phyloP scores from a whole-genome alignment of 2,797 vertebrate species.

The Pipistrellus nathusii region DNA sequence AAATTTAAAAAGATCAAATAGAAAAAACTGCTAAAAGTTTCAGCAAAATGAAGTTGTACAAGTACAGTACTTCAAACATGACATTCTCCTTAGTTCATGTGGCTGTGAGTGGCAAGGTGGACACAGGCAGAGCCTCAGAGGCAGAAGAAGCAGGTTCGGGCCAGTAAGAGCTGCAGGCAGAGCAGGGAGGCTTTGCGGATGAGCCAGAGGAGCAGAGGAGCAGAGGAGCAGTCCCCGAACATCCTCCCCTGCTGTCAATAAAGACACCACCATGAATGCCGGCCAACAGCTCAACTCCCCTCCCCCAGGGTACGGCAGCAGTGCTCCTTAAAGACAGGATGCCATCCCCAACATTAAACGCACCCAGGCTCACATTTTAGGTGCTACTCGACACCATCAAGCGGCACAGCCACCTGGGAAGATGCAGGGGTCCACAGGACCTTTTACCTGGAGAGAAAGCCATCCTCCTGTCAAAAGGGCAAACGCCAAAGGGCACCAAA shows the following conservation, averaged over 20 bases:
- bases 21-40: neutral
- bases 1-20: neutral
- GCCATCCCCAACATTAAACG: neutral
- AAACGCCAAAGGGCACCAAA: neutral
- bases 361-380: neutral
- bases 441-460: neutral
- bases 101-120: neutral
- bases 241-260: neutral
- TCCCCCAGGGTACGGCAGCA: accelerated
- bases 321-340: neutral
- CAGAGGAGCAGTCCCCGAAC: too few relatives aligned
- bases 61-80: neutral
- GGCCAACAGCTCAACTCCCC: neutral
- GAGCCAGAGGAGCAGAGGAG: accelerated
- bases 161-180: accelerated
- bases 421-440: accelerated
- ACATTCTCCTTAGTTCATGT: neutral
- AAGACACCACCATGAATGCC: neutral
- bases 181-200: neutral
- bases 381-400: neutral
- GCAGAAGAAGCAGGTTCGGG: accelerated
- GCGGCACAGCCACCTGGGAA: neutral
- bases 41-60: neutral
- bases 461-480: neutral
- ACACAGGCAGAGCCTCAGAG: neutral